phyloP scores from a whole-genome alignment of 2,113 vertebrate genomes.

The Ceyx cyanopectus region DNA sequence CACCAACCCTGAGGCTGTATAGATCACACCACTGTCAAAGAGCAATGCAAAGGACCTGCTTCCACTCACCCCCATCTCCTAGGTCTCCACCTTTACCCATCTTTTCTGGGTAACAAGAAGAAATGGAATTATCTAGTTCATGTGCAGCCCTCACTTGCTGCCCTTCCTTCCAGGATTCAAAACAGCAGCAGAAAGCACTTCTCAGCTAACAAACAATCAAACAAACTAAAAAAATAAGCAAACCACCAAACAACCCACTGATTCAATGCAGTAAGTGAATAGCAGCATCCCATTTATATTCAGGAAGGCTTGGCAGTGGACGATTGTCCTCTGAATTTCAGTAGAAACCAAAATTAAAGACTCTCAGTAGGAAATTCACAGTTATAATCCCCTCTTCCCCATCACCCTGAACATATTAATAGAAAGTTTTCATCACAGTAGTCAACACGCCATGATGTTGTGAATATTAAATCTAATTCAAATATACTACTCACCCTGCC shows the following conservation, averaged over 20 bases:
- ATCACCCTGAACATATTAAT: neutral
- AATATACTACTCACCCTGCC: neutral
- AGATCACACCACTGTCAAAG: too few species aligned
- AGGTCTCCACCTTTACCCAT: too few species aligned
- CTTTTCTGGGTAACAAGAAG: too few species aligned
- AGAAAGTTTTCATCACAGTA: constrained; percentile 6
- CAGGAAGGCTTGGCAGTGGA: neutral
- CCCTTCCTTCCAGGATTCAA: too few species aligned
- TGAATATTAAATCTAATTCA: constrained; percentile 12
- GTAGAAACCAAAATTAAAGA: constrained; percentile 29
- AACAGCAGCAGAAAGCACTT: neutral
- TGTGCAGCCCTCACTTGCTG: too few species aligned
- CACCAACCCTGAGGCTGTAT: too few species aligned
- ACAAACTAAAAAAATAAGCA: neutral
- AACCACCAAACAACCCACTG: neutral
- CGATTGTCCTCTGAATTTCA: constrained; percentile 35
- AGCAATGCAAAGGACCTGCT: too few species aligned
- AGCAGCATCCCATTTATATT: constrained; percentile 25
- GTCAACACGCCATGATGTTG: neutral
- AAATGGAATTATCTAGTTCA: too few species aligned
- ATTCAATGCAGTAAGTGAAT: neutral
- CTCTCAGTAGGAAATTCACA: constrained; percentile 32
- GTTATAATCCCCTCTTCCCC: neutral
- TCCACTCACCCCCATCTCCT: too few species aligned
- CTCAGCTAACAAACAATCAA: neutral